These are phyloP conservation scores for Ephialtes manifestator DNA, from an alignment of 2,888 invertebrate genomes.

Conservation along the genomic window DNA sequence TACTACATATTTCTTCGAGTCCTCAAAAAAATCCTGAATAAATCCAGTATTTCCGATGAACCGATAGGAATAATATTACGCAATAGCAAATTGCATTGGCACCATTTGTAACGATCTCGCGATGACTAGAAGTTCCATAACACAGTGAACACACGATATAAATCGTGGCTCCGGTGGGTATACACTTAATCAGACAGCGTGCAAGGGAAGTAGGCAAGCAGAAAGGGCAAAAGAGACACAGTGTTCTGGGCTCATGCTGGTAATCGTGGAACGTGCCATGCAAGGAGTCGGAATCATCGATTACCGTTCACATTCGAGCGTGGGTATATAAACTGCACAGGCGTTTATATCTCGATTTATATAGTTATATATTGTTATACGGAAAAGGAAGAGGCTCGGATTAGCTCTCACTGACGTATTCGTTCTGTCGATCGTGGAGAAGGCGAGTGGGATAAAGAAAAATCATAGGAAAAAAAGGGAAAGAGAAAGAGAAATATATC, in stretches of 20 bases:
- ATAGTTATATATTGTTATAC: neutral
- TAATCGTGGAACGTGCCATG: constrained; percentile 49
- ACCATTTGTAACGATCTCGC: neutral
- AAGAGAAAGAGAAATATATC: constrained; percentile 8
- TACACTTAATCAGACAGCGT: constrained; percentile 36
- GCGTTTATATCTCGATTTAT: constrained; percentile 3
- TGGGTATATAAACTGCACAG: constrained; percentile 32
- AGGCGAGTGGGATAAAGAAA: constrained; percentile 33
- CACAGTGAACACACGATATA: constrained; percentile 26
- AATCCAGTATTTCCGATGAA: neutral
- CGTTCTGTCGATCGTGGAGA: neutral
- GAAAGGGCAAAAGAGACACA: constrained; percentile 34
- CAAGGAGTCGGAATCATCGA: constrained; percentile 49
- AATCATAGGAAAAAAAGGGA: neutral
- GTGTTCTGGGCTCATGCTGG: constrained; percentile 13
- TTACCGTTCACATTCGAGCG: constrained; percentile 45
- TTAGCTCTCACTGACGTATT: neutral
- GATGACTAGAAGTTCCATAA: neutral
- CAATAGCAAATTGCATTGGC: constrained; percentile 22
- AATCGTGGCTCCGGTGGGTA: constrained; percentile 20
- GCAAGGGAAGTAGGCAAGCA: constrained; percentile 36
- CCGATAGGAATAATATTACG: neutral
- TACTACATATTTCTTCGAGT: neutral
- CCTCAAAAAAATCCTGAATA: neutral
- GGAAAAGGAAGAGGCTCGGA: neutral